Conservation (phyloP, 2,888 invertebrate species). For the Drosophila nigritarsus region DNA sequence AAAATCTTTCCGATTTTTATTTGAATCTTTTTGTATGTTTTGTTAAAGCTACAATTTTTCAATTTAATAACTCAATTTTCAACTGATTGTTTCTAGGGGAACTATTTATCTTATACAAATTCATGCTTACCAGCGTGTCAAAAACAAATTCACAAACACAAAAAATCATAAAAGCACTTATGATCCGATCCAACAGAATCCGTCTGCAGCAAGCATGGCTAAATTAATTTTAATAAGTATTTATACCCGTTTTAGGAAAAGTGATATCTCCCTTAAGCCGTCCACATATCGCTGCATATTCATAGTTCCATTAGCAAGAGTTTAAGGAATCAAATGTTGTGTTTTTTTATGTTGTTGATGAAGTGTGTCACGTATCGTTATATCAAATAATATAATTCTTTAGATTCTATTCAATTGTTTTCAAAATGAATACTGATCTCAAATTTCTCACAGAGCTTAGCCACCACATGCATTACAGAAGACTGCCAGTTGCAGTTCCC, state of each 20-base stretch:
- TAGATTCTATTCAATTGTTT: not conserved
- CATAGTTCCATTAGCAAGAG: not conserved
- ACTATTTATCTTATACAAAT: not conserved
- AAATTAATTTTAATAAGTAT: not conserved
- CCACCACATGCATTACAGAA: constrained; percentile 11
- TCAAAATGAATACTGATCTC: constrained; percentile 18
- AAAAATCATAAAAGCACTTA: not conserved
- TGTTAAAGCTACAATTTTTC: too few species aligned
- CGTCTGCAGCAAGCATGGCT: not conserved
- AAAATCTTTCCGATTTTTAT: not conserved
- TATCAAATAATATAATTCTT: not conserved
- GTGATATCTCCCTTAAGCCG: not conserved
- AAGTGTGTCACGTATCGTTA: constrained; percentile 2
- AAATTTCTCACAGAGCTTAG: constrained; percentile 49
- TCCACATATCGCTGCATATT: not conserved
- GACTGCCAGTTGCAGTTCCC: constrained; percentile 33
- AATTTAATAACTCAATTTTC: not conserved
- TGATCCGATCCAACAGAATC: not conserved
- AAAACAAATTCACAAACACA: not conserved
- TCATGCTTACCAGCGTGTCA: too few species aligned
- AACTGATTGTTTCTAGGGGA: not conserved
- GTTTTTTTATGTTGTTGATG: not conserved
- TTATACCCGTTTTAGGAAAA: not conserved
- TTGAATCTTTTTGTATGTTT: too few species aligned
- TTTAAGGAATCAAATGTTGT: not conserved